Base-by-base conservation (phyloP, 2,888 invertebrate species). In the Baccha elongata region DNA sequence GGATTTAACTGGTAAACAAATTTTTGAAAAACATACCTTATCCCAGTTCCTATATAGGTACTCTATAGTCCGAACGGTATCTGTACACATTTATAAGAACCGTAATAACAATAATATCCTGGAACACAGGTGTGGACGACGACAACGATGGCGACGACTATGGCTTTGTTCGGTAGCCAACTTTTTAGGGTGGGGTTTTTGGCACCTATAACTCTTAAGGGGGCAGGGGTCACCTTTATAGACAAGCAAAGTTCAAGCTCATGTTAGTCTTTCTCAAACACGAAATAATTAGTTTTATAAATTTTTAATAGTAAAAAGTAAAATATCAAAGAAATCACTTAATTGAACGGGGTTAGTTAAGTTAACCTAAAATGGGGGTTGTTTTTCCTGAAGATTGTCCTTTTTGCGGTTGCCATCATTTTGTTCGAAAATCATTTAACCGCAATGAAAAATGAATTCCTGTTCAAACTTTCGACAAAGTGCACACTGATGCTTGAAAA, bases 1-100 rank as follows among this genome's bases (percentile, higher is more conserved):
- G 76, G 83, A 83, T 83, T 83, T 72, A 83, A 50, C 72, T 72
- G 78, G 83, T 76, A 83, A 83, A 73, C 83, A 83, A 67, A 73
- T 76, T 78, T 83, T 72, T 69, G 35, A 46, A 76, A 83, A 67
- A 52, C 60, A 58, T 69, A 29, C 60, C 64, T 35, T 50, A 42
- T n/a, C 11, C 17, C 17, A 52, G 32, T 3, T 29, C 32, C 52
- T 29, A 11, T 2, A 15, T 23, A 50, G 15, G 26, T 29, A n/a
- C n/a, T n/a, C n/a, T n/a, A n/a, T n/a, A 44, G 37, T 32, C 32
- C 19, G 35, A 53, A 37, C 17, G 17, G 52, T 52, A 4, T n/a
- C 60, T 21, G 17, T 19, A 40, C 55, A 55, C 21, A 37, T 10
- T 7, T 3, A 53, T 13, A 19, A 26, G 37, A 17, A 19, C 19